Percentiles rank a stretch among this genome's conserved stretches.
These are phyloP conservation scores for Drosophila bipectinata DNA, from an alignment of 1,140 invertebrate genomes.

Conservation along the genomic window DNA sequence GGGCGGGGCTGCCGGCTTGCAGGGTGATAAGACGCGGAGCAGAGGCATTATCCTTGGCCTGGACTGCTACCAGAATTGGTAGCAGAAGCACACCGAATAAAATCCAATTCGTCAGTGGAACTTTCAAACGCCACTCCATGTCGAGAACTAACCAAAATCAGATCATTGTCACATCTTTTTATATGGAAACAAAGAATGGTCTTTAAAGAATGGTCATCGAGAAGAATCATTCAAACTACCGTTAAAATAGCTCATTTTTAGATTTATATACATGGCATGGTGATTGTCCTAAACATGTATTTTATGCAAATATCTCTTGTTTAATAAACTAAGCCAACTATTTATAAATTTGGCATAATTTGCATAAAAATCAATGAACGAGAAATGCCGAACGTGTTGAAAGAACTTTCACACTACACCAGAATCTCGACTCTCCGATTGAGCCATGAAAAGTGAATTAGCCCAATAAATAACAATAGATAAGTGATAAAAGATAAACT, in stretches of 20 bases:
- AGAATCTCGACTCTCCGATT: conserved; percentile 9
- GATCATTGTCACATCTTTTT: conserved; percentile 25
- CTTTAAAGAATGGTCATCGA: conserved; percentile 2
- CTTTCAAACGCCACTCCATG: conserved; percentile 33
- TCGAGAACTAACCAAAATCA: conserved; percentile 39
- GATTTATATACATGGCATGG: conserved; percentile 23
- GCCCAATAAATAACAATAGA: background rate
- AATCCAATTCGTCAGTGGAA: conserved; percentile 6
- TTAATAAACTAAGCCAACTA: conserved; percentile 44
- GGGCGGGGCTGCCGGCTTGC: conserved; percentile 27
- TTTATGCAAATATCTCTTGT: conserved; percentile 39
- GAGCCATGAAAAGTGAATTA: conserved; percentile 47
- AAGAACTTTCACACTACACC: conserved; percentile 43
- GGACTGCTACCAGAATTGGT: background rate
- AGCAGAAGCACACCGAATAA: conserved; percentile 1
- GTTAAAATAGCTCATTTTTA: conserved; percentile 41
- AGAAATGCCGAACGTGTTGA: background rate
- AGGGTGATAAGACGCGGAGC: conserved; percentile 31
- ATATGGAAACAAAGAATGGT: conserved; percentile 13
- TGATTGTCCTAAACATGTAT: conserved; percentile 8
- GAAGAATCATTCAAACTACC: conserved; percentile 28
- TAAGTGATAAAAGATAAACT: background rate
- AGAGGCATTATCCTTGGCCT: conserved; percentile 7
- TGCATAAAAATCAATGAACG: conserved; percentile 56
- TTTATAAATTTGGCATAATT: conserved; percentile 36